Percentiles rank a stretch among this genome's conserved stretches.
Conservation (phyloP, 1,140 invertebrate genomes). For the Heliconius eleuchia region DNA sequence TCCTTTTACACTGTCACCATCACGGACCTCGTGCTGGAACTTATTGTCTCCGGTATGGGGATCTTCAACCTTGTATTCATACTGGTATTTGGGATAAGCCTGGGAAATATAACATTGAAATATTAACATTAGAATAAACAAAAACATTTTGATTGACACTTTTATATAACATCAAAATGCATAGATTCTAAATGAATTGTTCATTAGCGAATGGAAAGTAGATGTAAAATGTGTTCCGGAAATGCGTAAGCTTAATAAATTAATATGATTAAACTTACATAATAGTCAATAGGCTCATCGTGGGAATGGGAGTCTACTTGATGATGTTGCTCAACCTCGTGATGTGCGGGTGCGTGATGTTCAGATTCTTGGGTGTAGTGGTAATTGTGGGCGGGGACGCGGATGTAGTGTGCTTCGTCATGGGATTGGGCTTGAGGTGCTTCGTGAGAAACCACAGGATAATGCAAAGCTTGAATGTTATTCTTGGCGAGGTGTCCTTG, state of each 20-base stretch:
- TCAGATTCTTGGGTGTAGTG: constrained; percentile 42
- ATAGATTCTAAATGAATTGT: constrained; percentile 43
- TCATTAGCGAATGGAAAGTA: constrained; percentile 60
- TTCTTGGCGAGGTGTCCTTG: constrained; percentile 42
- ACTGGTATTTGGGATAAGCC: constrained; percentile 84
- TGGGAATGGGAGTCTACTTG: constrained; percentile 56
- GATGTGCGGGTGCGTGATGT: constrained; percentile 48
- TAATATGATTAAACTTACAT: constrained; percentile 59
- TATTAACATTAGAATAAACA: no score
- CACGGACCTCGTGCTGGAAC: constrained; percentile 82
- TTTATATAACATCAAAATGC: neutral
- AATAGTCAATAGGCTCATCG: constrained; percentile 74
- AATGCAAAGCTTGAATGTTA: constrained; percentile 52
- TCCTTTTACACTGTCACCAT: constrained; percentile 83
- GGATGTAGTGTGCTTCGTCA: constrained; percentile 45
- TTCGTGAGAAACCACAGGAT: constrained; percentile 45
- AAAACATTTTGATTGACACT: no score
- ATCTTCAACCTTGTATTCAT: constrained; percentile 84
- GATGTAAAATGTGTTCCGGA: constrained; percentile 49
- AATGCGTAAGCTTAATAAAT: constrained; percentile 53
- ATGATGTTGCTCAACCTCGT: constrained; percentile 18
- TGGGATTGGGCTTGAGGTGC: constrained; percentile 31
- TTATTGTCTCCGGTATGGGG: constrained; percentile 84
- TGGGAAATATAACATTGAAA: constrained; percentile 52
- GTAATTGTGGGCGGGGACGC: constrained; percentile 39